These are phyloP conservation scores for Erpetoichthys calabaricus DNA, from an alignment of 2,797 vertebrate species.

Conservation along the genomic window DNA sequence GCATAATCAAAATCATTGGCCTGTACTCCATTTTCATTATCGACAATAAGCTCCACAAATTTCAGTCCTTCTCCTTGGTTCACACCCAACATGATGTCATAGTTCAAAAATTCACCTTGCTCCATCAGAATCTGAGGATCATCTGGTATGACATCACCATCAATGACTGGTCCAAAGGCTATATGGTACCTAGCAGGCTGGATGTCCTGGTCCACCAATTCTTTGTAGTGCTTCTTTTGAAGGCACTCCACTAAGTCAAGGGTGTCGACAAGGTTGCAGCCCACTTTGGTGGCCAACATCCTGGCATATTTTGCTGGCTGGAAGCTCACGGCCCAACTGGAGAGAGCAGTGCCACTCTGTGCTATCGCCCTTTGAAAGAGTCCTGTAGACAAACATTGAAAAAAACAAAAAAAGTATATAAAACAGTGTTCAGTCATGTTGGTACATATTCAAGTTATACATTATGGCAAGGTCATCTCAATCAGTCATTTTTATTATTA, in stretches of 20 bases:
- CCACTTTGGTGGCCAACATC: conserved; percentile 91
- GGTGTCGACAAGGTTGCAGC: conserved; percentile 91
- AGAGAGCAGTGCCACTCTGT: conserved; percentile 92
- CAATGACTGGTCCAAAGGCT: conserved; percentile 94
- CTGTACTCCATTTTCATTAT: conserved; percentile 92
- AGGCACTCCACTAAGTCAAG: conserved; percentile 87
- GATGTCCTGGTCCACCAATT: conserved; percentile 96
- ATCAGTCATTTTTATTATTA: no score
- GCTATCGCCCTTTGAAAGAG: conserved; percentile 96
- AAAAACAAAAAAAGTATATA: conserved; percentile 11
- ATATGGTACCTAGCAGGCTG: conserved; percentile 96
- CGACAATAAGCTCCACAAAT: conserved; percentile 95
- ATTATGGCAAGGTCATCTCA: no score
- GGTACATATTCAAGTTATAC: no score
- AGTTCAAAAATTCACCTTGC: conserved; percentile 97
- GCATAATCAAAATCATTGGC: conserved; percentile 98
- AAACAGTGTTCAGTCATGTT: background rate
- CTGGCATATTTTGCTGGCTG: conserved; percentile 94
- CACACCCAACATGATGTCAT: conserved; percentile 96
- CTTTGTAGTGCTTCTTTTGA: conserved; percentile 93
- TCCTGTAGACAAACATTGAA: conserved; percentile 47
- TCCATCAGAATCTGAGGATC: conserved; percentile 98
- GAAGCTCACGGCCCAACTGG: conserved; percentile 97
- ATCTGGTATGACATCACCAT: conserved; percentile 93
- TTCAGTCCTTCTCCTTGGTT: conserved; percentile 96